Base-by-base conservation (phyloP, 2,888 invertebrate genomes). In the Toxonevra muliebris region DNA sequence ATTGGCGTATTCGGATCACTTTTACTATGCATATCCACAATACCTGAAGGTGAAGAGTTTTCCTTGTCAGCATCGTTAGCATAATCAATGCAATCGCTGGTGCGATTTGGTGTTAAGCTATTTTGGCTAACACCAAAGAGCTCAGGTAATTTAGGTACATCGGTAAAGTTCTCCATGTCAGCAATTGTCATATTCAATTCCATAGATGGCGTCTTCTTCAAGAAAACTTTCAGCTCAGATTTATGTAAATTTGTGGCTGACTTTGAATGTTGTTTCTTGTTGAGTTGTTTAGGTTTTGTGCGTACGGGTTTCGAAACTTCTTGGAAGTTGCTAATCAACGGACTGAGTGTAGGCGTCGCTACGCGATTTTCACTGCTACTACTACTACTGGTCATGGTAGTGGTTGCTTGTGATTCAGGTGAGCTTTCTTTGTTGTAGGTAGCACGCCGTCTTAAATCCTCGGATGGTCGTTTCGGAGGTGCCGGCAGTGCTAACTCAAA, bases 201-300 rank as follows among this genome's bases (percentile, higher is more conserved):
- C 72, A 84, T 74, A 7, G 85, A 84, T 17, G 84, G 82, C 2
- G 82, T 79, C 69, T 81, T 83, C 60, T 84, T 80, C 3, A 85
- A 73, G 67, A 77, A 82, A 0, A 85, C 78, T 40, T 80, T 81
- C 0, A 84, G 69, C 68, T 85, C 85, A 3, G 83, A 76, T 41
- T 81, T 79, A 66, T 84, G 82, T 15, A 85, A 72, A 72, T 84
- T 85, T 65, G 80, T 79, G 4, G 77, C 84, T 1, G 85, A 85
- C 62, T 81, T 77, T 1, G 85, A 85, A 58, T 82, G 79, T 48
- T 75, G 78, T 9, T 79, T 82, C 11, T 76, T 76, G 15, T 71
- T 71, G 43, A 74, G 74, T 3, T 67, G 52, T 10, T 70, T 72
- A 4, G 69, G 64, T 13, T 69, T 64, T n/a, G 58, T 52, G 53